These are phyloP conservation scores for Chaetops frenatus DNA, from an alignment of 2,113 vertebrate genomes.

Conservation along the genomic window DNA sequence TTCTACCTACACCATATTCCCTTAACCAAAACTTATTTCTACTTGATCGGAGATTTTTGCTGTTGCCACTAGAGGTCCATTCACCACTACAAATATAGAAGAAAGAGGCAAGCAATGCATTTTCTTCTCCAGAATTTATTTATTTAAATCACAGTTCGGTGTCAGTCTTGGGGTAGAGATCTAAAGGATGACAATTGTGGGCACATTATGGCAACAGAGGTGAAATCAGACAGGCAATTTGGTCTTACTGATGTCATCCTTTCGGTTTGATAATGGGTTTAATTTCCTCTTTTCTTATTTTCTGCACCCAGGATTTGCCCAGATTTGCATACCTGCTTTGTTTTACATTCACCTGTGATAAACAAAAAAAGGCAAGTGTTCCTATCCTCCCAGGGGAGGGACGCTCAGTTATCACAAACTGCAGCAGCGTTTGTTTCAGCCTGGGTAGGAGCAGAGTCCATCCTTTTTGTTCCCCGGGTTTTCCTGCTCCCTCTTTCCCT, in stretches of 20 bases:
- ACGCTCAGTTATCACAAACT: neutral
- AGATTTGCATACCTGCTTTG: neutral
- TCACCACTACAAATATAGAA: slow-evolving; percentile 57
- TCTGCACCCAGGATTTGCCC: neutral
- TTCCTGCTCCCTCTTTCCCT: neutral
- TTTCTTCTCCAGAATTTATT: neutral
- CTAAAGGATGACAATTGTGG: neutral
- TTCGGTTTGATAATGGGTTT: neutral
- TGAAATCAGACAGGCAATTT: neutral
- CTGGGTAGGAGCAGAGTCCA: rapidly evolving
- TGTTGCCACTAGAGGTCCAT: slow-evolving; percentile 72
- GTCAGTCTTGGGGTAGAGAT: neutral
- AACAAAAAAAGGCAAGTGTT: neutral
- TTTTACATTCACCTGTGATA: neutral
- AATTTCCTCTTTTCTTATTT: neutral
- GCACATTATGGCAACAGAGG: rapidly evolving
- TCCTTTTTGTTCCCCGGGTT: neutral
- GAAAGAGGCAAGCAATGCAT: neutral
- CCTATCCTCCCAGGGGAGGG: neutral
- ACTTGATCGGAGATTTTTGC: slow-evolving; percentile 15
- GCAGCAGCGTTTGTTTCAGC: neutral
- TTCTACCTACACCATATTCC: neutral
- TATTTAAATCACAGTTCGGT: neutral
- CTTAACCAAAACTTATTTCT: neutral
- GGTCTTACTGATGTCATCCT: neutral